These are phyloP conservation scores for Notoglanidium macrostoma DNA, from an alignment of 2,797 vertebrate genomes.

Conservation along the genomic window DNA sequence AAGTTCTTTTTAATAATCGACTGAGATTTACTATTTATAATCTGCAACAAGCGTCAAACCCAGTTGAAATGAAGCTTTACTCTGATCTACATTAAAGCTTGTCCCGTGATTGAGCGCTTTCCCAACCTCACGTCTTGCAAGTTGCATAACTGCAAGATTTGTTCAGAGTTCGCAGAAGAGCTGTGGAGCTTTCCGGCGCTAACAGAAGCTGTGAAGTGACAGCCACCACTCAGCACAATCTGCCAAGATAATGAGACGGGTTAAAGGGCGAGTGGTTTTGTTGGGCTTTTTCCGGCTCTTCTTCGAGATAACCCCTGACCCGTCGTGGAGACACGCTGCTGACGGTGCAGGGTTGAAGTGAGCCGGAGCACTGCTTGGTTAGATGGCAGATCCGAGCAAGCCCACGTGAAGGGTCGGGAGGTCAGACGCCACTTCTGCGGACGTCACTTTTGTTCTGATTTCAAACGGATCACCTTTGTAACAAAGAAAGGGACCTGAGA, in stretches of 20 bases:
- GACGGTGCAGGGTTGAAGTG: conserved; percentile 41
- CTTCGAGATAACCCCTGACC: conserved; percentile 58
- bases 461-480: conserved; percentile 36
- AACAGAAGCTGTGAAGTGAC: conserved; percentile 38
- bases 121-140: neutral
- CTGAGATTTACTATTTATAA: neutral
- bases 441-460: conserved; percentile 45
- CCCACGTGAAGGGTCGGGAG: conserved; percentile 49
- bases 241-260: conserved; percentile 42
- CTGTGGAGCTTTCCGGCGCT: conserved; percentile 22
- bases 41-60: neutral
- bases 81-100: neutral
- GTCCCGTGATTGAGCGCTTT: conserved; percentile 5
- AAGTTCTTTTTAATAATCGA: neutral
- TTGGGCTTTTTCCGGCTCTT: conserved; percentile 47
- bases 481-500: neutral
- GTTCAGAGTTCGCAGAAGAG: neutral
- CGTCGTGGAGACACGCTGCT: conserved; percentile 38
- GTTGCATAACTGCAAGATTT: conserved; percentile 16
- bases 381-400: conserved; percentile 43
- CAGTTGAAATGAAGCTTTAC: neutral
- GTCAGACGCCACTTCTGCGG: conserved; percentile 40
- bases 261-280: conserved; percentile 56
- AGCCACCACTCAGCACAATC: conserved; percentile 39
- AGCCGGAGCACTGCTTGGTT: conserved; percentile 47